Conservation (phyloP, 2,797 vertebrate genomes). For the Malurus splendens region DNA sequence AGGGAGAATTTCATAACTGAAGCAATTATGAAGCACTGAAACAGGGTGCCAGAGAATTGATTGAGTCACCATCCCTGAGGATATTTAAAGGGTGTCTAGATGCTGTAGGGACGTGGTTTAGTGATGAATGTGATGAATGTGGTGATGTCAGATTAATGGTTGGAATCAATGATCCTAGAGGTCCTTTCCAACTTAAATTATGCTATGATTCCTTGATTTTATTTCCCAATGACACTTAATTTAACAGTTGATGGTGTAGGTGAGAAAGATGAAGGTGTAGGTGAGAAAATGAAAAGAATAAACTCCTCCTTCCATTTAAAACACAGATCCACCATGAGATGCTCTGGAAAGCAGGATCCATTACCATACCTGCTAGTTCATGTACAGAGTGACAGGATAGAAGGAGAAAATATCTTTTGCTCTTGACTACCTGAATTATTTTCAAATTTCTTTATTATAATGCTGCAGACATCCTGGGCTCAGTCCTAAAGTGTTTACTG, state of each 20-base stretch:
- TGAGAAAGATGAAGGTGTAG: neutral
- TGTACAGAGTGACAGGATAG: neutral
- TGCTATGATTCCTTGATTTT: neutral
- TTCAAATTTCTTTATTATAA: neutral
- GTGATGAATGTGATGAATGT: neutral
- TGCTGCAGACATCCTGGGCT: neutral
- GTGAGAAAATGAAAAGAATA: neutral
- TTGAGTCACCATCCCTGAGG: too few relatives aligned
- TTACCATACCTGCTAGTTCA: neutral
- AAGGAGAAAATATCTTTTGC: neutral
- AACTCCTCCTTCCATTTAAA: neutral
- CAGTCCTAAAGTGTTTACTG: neutral
- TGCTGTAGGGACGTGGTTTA: neutral
- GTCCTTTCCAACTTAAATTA: neutral
- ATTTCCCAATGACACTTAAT: neutral
- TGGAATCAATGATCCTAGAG: neutral
- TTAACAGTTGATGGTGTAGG: neutral
- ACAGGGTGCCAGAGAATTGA: neutral
- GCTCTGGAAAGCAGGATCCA: neutral
- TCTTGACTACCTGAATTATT: neutral
- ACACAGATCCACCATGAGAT: neutral
- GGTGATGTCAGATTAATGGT: neutral
- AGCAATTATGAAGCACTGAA: neutral
- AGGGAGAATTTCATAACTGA: neutral
- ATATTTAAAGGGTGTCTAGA: neutral